phyloP scores from a whole-genome alignment of 53 echinoderm and acorn worm species.

The Henricia sp. region DNA sequence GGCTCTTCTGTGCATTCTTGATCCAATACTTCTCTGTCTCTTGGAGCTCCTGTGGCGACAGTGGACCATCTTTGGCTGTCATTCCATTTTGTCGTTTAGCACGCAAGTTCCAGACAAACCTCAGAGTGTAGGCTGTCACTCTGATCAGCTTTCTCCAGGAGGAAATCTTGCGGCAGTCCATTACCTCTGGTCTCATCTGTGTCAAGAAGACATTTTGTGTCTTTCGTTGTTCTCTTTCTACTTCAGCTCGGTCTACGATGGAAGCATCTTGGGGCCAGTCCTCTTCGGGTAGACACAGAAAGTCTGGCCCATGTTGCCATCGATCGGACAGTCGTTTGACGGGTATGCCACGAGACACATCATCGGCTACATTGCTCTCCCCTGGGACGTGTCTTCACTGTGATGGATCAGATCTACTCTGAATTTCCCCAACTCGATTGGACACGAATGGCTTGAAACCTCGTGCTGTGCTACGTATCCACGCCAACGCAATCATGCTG shows the following conservation, averaged over 20 bases:
- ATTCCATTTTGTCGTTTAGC: not conserved
- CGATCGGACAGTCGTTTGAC: constrained; percentile 16
- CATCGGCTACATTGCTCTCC: constrained; percentile 57
- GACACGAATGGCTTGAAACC: constrained; percentile 64
- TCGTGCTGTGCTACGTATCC: constrained; percentile 59
- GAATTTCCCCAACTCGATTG: constrained; percentile 63
- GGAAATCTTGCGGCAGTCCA: constrained; percentile 37
- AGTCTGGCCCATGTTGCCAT: constrained; percentile 60
- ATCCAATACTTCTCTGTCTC: constrained; percentile 21
- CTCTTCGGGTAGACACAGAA: constrained; percentile 41
- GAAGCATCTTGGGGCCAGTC: constrained; percentile 43
- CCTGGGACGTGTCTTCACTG: constrained; percentile 70
- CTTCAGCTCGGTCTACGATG: not conserved
- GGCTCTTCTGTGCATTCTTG: constrained; percentile 1
- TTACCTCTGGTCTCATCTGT: not conserved
- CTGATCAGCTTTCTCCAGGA: constrained; percentile 60
- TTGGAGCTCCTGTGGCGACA: constrained; percentile 12
- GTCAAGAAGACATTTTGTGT: not conserved
- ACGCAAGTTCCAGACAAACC: constrained; percentile 33
- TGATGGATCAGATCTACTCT: constrained; percentile 56
- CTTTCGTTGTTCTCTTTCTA: constrained; percentile 35
- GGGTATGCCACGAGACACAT: constrained; percentile 8
- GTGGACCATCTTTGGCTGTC: not conserved
- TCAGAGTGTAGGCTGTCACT: constrained; percentile 55
- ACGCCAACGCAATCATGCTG: constrained; percentile 62